Evolutionary conservation across 2,113 vertebrate genomes (phyloP), one percentile per base, ranked within the genome.

Genomic region (Corynorhinus townsendii): DNA sequence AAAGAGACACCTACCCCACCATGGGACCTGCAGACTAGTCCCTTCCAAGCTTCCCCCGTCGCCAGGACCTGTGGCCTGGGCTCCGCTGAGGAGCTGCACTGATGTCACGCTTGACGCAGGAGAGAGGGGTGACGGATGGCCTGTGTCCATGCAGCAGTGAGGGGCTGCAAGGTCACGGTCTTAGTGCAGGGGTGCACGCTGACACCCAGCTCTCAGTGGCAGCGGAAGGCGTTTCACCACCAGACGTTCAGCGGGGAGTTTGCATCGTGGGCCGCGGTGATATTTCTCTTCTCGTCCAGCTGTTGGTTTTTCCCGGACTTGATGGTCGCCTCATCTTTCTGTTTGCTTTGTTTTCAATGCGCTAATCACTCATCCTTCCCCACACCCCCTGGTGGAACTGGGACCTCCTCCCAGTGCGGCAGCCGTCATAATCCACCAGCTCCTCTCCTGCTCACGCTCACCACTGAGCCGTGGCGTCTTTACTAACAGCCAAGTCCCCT

Each of bases 251-350:
- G 20, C 2, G 3, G 20, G 28, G n/a, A 35, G 24, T 52, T 59
- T 49, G 24, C 12, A 3, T 43, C 38, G 56, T 30, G 1, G 30
- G n/a, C 19, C 62, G 11, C 5, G 0, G 5, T 79, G n/a, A 5
- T 11, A 12, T 89, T 71, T 84, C 35, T 72, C 84, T 77, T 30
- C 68, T 82, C 14, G 33, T 85, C 71, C 24, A 56, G 17, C 86
- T 72, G 86, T 86, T 26, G 64, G 79, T 71, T 62, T 95, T 82
- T 71, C 68, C 73, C 54, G 52, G 68, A 83, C 69, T 90, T 92
- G 45, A 68, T 7, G 28, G 30, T 79, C 19, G 35, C 76, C n/a
- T 96, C 35, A 15, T 19, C 38, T 35, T 82, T 95, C 40, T 22
- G 19, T 56, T 75, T 89, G 38, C 16, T 89, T 76, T 87, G 52